phyloP scores from a whole-genome alignment of 2,888 invertebrate species.

The Ramazzottius varieornatus region DNA sequence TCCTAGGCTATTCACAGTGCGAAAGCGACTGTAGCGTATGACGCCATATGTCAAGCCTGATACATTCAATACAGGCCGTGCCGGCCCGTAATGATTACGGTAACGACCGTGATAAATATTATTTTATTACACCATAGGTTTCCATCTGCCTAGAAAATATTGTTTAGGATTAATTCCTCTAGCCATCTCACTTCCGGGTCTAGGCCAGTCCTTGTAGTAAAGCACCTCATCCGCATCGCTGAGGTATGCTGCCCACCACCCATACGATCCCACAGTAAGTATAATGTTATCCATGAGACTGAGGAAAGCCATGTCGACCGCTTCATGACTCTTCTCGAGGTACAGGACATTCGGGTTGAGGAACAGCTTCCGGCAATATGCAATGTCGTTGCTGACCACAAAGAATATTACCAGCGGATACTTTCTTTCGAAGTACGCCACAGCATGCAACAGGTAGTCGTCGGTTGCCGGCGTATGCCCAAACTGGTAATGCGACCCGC shows the following conservation, averaged over 20 bases:
- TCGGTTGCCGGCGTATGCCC: not conserved
- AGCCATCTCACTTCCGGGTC: not conserved
- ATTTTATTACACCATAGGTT: too few species aligned
- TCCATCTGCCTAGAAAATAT: too few species aligned
- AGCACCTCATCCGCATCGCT: not conserved
- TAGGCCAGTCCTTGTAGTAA: not conserved
- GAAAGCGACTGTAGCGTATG: too few species aligned
- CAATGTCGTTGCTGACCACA: not conserved
- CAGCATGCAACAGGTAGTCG: not conserved
- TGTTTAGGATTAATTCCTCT: not conserved
- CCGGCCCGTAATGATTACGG: too few species aligned
- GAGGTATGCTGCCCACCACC: not conserved
- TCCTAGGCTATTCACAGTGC: too few species aligned
- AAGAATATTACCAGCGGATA: not conserved
- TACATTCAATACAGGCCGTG: too few species aligned
- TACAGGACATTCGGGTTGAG: not conserved
- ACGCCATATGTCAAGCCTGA: too few species aligned
- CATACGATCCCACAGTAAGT: not conserved
- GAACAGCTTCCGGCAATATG: not conserved
- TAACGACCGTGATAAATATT: too few species aligned
- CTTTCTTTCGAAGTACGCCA: not conserved
- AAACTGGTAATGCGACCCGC: not conserved
- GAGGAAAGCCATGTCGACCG: not conserved
- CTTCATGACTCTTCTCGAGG: not conserved
- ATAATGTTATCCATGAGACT: not conserved